Conservation (phyloP, 1,140 invertebrate species). For the Aphaenogaster floridana region DNA sequence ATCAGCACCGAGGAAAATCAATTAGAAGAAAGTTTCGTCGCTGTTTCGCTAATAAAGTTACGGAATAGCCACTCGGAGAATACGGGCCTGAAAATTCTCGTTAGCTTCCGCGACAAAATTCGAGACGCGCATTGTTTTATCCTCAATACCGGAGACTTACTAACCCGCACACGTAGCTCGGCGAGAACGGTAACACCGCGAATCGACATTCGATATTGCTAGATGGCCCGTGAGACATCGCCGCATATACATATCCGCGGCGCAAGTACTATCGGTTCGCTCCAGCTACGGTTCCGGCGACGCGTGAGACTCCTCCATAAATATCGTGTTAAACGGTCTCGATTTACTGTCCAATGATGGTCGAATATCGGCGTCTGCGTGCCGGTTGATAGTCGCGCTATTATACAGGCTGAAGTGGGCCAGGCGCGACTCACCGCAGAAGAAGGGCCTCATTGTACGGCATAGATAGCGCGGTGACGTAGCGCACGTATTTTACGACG, state of each 20-base stretch:
- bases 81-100: conserved; percentile 30
- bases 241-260: conserved; percentile 28
- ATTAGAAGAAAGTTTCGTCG: conserved; percentile 55
- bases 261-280: conserved; percentile 71
- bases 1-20: conserved; percentile 45
- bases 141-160: background rate
- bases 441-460: conserved; percentile 70
- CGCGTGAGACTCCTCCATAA: conserved; percentile 79
- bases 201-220: conserved; percentile 79
- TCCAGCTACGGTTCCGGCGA: conserved; percentile 67
- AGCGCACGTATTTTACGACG: conserved; percentile 62
- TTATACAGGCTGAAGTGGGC: conserved; percentile 61
- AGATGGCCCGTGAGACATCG: conserved; percentile 80
- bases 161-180: background rate
- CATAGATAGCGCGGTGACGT: conserved; percentile 58
- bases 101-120: conserved; percentile 10
- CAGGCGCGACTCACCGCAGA: conserved; percentile 28
- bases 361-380: conserved; percentile 79
- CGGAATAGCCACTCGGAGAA: conserved; percentile 25
- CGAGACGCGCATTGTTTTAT: background rate
- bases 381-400: conserved; percentile 75
- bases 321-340: conserved; percentile 84
- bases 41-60: conserved; percentile 52
- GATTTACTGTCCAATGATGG: conserved; percentile 84
- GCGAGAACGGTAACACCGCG: conserved; percentile 1